Conservation (phyloP, 2,113 vertebrate genomes). For the Grammomys dolichurus region DNA sequence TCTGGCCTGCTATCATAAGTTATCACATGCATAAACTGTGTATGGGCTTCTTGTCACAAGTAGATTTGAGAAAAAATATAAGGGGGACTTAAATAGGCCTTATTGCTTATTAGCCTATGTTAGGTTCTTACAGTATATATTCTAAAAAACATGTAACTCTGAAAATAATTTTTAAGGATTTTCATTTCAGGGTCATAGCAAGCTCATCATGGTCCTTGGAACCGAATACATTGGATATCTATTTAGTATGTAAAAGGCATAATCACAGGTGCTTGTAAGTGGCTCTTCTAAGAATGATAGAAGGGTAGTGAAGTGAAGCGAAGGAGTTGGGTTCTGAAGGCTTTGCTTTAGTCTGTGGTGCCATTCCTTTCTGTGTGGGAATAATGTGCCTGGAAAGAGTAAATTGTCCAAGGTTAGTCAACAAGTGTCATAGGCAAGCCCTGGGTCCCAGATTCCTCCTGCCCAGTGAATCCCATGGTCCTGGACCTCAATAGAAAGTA, state of each 20-base stretch:
- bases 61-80: neutral
- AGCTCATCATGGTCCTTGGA: neutral
- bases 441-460: neutral
- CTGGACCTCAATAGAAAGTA: neutral
- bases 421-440: neutral
- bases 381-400: neutral
- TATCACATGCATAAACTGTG: neutral
- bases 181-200: neutral
- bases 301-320: neutral
- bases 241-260: neutral
- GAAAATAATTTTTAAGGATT: conserved; percentile 13
- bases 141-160: neutral
- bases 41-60: neutral
- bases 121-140: neutral
- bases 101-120: neutral
- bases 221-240: neutral
- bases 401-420: neutral
- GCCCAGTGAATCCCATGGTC: neutral
- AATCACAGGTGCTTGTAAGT: neutral
- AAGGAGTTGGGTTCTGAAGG: neutral
- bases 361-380: neutral
- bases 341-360: neutral
- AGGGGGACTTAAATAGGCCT: neutral
- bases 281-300: neutral
- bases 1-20: neutral